Evolutionary conservation across 2,113 vertebrate species (phyloP).

Genomic region (Laterallus jamaicensis): DNA sequence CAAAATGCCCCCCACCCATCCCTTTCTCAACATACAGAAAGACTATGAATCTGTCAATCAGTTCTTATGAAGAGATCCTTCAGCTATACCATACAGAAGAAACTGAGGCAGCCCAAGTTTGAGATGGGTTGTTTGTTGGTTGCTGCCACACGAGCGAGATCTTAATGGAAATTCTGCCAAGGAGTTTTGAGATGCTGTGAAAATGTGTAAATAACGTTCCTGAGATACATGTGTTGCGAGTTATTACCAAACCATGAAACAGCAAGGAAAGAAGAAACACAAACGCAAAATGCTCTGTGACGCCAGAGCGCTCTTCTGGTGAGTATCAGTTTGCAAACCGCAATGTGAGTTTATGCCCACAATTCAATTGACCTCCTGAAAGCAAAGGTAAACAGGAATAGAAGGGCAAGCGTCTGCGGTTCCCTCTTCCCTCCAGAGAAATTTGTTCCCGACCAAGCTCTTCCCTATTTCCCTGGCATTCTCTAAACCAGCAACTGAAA

Average conservation of each 20-base stretch:
- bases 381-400: slow-evolving; percentile 61
- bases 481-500: neutral
- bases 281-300: slow-evolving; percentile 42
- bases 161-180: neutral
- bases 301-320: slow-evolving; percentile 40
- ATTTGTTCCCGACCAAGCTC: neutral
- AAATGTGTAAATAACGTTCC: neutral
- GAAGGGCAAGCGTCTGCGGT: neutral
- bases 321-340: slow-evolving; percentile 52
- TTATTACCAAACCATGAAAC: slow-evolving; percentile 6
- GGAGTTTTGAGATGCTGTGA: neutral
- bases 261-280: slow-evolving; percentile 12
- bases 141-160: neutral
- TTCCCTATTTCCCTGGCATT: neutral
- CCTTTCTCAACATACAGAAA: neutral
- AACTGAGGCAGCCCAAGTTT: neutral
- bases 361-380: slow-evolving; percentile 54
- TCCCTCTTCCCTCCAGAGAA: slow-evolving; percentile 31
- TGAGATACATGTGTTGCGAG: slow-evolving; percentile 30
- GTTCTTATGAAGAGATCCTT: neutral
- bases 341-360: slow-evolving; percentile 52
- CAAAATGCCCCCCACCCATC: neutral
- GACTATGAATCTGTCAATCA: neutral
- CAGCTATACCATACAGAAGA: neutral
- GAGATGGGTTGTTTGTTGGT: neutral